Conservation (phyloP, 2,113 vertebrate genomes). For the Neomonachus schauinslandi region DNA sequence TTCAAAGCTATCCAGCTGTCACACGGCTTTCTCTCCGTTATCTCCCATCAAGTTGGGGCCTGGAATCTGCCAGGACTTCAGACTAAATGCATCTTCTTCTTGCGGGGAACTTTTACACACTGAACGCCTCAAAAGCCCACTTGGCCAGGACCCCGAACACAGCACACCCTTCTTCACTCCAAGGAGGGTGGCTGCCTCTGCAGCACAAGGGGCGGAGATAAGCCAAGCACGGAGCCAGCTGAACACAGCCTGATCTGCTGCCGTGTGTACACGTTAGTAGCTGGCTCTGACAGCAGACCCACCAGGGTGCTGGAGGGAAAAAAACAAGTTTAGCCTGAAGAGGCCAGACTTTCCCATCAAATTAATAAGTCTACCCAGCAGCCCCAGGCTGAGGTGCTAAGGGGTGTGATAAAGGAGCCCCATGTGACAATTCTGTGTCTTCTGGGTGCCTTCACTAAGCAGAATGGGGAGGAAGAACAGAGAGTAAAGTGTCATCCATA, state of each 20-base stretch:
- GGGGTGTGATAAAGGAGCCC: background rate
- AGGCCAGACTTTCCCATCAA: background rate
- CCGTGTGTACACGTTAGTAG: background rate
- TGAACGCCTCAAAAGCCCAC: background rate
- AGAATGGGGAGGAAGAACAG: background rate
- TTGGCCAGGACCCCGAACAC: slow-evolving; percentile 18
- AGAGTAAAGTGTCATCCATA: background rate
- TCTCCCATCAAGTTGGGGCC: background rate
- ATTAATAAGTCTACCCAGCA: slow-evolving; percentile 29
- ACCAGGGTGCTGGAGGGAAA: background rate
- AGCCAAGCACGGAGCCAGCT: background rate
- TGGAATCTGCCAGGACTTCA: slow-evolving; percentile 44
- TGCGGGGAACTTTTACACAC: slow-evolving; percentile 42
- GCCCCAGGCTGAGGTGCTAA: background rate
- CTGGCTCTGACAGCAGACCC: slow-evolving; percentile 2
- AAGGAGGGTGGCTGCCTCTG: background rate
- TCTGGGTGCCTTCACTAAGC: background rate
- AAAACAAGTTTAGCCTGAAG: background rate
- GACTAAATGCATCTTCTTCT: slow-evolving; percentile 43
- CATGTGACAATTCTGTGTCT: background rate
- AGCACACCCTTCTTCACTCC: background rate
- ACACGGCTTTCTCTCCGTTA: background rate
- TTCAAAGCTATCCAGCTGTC: background rate
- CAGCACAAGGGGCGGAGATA: background rate
- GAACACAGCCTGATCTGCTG: background rate